Percentiles rank a stretch among this genome's conserved stretches.
Conservation (phyloP, 2,888 invertebrate genomes). For the Lymantria monacha region DNA sequence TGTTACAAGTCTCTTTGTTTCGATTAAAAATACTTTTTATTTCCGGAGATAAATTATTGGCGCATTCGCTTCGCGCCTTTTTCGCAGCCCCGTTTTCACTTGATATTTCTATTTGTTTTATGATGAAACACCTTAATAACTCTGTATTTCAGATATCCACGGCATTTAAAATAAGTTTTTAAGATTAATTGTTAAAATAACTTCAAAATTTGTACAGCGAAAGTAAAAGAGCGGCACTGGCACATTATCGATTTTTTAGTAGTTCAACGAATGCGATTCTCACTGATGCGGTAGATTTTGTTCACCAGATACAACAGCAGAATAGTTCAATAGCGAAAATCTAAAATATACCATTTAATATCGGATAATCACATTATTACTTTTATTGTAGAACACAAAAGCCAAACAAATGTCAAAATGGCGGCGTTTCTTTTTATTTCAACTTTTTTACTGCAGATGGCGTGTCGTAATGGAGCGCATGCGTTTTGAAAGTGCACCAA, state of each 20-base stretch:
- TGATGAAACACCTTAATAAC: conserved; percentile 20
- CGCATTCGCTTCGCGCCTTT: conserved; percentile 74
- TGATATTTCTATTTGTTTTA: conserved; percentile 24
- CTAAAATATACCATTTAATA: conserved; percentile 40
- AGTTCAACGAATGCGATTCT: conserved; percentile 46
- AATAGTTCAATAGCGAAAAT: conserved; percentile 43
- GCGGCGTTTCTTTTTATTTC: conserved; percentile 66
- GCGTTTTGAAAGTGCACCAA: conserved; percentile 56
- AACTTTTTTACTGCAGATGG: conserved; percentile 57
- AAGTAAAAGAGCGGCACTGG: conserved; percentile 75
- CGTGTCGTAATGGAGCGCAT: conserved; percentile 61
- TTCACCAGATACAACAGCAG: conserved; percentile 32
- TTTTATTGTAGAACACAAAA: conserved; percentile 69
- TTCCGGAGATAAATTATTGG: conserved; percentile 36
- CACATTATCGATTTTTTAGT: conserved; percentile 72
- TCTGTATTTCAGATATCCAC: conserved; percentile 22
- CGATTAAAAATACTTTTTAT: conserved; percentile 41
- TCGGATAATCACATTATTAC: conserved; percentile 61
- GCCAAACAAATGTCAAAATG: conserved; percentile 83
- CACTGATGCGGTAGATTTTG: conserved; percentile 43
- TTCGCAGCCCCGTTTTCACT: conserved; percentile 50
- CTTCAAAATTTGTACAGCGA: conserved; percentile 48
- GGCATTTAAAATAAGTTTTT: conserved; percentile 16
- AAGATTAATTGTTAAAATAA: conserved; percentile 36
- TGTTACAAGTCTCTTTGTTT: conserved; percentile 43